Conservation (phyloP, 2,113 vertebrate species). For the Hypomesus transpacificus region DNA sequence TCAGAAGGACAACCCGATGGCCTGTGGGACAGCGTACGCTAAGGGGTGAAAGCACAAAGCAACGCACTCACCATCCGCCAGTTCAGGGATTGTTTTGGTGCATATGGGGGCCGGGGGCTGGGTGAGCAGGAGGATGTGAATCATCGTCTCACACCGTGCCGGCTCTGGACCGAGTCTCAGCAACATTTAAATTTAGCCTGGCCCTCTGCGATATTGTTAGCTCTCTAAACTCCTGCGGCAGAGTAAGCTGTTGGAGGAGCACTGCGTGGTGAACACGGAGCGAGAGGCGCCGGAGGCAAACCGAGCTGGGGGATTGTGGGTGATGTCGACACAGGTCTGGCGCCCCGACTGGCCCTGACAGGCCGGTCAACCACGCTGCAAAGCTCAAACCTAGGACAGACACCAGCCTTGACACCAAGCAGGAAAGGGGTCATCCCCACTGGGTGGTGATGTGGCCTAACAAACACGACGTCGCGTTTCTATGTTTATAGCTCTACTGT, state of each 20-base stretch:
- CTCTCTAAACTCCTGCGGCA: constrained; percentile 18
- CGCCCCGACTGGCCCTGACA: too few species aligned
- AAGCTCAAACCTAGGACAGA: too few species aligned
- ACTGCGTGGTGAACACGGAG: background rate
- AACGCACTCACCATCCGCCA: too few species aligned
- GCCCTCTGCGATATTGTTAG: constrained; percentile 17
- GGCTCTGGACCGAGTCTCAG: background rate
- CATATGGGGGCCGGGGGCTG: background rate
- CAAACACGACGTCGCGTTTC: background rate
- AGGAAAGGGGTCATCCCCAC: too few species aligned
- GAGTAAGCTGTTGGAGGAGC: constrained; percentile 20
- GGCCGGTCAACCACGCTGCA: too few species aligned
- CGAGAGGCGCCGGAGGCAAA: background rate
- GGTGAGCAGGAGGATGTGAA: background rate
- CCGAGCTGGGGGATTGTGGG: background rate
- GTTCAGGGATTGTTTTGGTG: constrained; percentile 7
- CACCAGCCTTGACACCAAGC: too few species aligned
- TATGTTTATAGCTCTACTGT: background rate
- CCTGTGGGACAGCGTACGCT: too few species aligned
- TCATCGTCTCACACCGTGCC: background rate
- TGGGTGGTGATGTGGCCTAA: too few species aligned
- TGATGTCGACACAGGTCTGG: too few species aligned
- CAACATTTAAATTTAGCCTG: constrained; percentile 29
- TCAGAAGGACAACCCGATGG: too few species aligned
- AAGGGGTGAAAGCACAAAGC: too few species aligned